These are phyloP conservation scores for Montipora efflorescens DNA, from an alignment of 64 coral and sea anemone genomes.

Conservation along the genomic window DNA sequence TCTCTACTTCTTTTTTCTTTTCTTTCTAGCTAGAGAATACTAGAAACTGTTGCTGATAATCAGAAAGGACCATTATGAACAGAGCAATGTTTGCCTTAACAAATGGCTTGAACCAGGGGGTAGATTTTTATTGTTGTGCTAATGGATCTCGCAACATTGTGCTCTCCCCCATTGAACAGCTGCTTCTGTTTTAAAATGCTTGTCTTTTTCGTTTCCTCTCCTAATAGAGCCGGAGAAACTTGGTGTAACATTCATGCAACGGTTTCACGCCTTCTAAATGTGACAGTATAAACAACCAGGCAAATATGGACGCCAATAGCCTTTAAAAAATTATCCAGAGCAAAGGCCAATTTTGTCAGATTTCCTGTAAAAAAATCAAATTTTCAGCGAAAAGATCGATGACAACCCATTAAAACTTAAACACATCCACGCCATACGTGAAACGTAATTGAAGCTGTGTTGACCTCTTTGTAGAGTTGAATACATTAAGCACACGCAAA, in stretches of 20 bases:
- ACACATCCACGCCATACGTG: not conserved
- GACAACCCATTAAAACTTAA: not conserved
- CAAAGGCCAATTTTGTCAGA: too few species aligned
- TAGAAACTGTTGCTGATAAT: not conserved
- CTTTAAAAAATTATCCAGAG: too few species aligned
- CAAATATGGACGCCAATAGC: too few species aligned
- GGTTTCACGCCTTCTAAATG: too few species aligned
- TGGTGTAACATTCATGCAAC: not conserved
- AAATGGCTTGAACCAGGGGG: not conserved
- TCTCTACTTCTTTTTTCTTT: not conserved
- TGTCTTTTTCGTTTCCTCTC: not conserved
- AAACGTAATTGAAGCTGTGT: not conserved
- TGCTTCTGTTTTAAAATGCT: not conserved
- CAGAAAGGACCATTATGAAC: not conserved
- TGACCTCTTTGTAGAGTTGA: not conserved
- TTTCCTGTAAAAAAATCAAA: too few species aligned
- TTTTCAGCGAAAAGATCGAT: not conserved
- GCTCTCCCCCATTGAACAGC: not conserved
- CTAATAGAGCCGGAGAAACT: not conserved
- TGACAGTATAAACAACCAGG: too few species aligned
- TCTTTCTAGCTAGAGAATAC: not conserved
- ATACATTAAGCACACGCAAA: constrained; percentile 33
- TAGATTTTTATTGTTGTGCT: not conserved
- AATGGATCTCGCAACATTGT: not conserved
- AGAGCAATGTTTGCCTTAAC: not conserved